A percentile compares a stretch with the other conserved stretches of the same genome.
phyloP scores from a whole-genome alignment of 2,888 invertebrate species.

The Ceramica pisi region DNA sequence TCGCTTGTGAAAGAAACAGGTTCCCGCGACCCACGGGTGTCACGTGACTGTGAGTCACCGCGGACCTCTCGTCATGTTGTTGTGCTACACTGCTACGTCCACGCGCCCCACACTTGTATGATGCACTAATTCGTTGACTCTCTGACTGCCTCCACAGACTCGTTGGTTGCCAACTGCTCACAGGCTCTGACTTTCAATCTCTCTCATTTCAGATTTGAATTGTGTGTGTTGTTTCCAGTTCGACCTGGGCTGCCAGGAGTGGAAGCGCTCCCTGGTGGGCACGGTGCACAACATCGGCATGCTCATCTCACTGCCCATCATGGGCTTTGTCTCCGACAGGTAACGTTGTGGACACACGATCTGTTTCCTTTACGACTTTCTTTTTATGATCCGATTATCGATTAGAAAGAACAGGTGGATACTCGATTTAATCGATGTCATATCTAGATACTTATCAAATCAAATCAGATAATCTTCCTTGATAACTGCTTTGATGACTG shows the following conservation, averaged over 20 bases:
- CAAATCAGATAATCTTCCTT: background rate
- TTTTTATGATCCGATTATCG: background rate
- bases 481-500: background rate
- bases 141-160: background rate
- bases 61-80: background rate
- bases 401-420: background rate
- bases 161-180: background rate
- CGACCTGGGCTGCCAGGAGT: conserved; percentile 91
- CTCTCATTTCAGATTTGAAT: conserved; percentile 34
- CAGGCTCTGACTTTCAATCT: conserved; percentile 17
- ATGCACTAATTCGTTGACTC: background rate
- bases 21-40: conserved; percentile 18
- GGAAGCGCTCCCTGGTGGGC: conserved; percentile 92
- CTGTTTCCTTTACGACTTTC: too few species aligned
- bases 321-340: conserved; percentile 93
- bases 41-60: conserved; percentile 39
- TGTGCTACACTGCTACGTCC: background rate
- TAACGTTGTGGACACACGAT: conserved; percentile 65
- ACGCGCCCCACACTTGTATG: background rate
- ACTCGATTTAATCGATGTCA: background rate
- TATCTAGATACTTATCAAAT: background rate
- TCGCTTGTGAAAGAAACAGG: conserved; percentile 44
- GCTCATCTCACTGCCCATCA: conserved; percentile 92
- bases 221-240: conserved; percentile 85
- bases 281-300: conserved; percentile 92